A percentile compares a stretch with the other conserved stretches of the same genome.
Evolutionary conservation across 2,797 vertebrate species (phyloP).

Genomic region (Alca torda): DNA sequence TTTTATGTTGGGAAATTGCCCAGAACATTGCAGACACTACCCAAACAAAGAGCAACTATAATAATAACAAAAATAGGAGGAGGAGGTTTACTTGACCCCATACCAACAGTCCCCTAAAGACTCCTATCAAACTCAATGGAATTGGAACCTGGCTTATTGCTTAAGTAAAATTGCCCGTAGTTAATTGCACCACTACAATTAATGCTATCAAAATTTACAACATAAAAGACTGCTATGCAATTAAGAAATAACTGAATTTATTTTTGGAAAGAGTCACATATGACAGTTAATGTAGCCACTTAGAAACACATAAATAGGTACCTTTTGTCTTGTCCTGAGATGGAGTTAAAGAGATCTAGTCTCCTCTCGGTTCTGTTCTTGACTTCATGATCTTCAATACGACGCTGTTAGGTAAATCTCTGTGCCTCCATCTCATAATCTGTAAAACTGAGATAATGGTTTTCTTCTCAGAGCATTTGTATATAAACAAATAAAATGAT

Average conservation of each 20-base stretch:
- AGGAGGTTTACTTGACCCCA: slow-evolving; percentile 37
- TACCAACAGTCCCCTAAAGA: not conserved
- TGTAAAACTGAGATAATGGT: not conserved
- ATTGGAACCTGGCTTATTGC: not conserved
- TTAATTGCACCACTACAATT: not conserved
- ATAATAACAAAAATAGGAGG: slow-evolving; percentile 55
- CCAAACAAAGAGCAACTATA: slow-evolving; percentile 53
- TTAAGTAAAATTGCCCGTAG: not conserved
- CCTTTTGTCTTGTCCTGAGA: not conserved
- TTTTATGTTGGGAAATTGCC: slow-evolving; percentile 70
- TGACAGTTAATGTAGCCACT: not conserved
- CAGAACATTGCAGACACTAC: slow-evolving; percentile 64
- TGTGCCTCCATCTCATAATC: not conserved
- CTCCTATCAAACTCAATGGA: not conserved
- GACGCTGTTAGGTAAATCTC: not conserved
- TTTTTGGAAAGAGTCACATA: not conserved
- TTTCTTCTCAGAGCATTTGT: not conserved
- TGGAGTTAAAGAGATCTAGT: not conserved
- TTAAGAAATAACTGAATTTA: not conserved
- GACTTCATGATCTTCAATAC: not conserved
- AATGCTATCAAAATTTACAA: not conserved
- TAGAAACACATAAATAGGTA: not conserved
- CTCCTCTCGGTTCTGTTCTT: not conserved
- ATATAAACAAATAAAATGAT: not conserved
- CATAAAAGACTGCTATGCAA: not conserved